Conservation (phyloP, 1,140 invertebrate genomes). For the Drosophila santomea region DNA sequence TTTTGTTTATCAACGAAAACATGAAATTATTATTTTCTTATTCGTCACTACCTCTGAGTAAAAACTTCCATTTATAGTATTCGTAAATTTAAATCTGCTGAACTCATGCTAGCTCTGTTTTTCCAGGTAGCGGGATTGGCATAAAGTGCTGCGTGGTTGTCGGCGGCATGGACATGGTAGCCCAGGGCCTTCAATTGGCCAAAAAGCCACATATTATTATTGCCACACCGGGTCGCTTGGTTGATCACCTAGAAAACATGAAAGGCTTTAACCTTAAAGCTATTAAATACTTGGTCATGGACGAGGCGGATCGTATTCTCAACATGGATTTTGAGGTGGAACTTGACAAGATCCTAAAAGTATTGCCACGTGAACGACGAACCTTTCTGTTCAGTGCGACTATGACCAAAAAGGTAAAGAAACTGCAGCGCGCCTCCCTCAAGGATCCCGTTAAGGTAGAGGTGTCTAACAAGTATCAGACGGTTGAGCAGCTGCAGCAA, state of each 20-base stretch:
- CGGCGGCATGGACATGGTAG: constrained; percentile 99
- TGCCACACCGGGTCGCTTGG: constrained; percentile 94
- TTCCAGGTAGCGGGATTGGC: constrained; percentile 91
- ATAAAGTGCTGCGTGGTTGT: constrained; percentile 98
- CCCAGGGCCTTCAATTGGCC: constrained; percentile 94
- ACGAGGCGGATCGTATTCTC: constrained; percentile 97
- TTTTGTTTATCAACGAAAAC: constrained; percentile 69
- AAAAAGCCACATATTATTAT: constrained; percentile 98
- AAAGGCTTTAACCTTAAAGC: constrained; percentile 96
- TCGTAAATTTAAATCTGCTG: too few relatives aligned
- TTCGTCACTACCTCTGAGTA: constrained; percentile 84
- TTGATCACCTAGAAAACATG: constrained; percentile 96
- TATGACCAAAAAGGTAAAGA: constrained; percentile 99
- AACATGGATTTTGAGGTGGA: constrained; percentile 99
- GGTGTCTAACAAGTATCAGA: constrained; percentile 98
- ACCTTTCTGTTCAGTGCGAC: constrained; percentile 98
- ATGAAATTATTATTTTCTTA: constrained; percentile 78
- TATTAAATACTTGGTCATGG: constrained; percentile 97
- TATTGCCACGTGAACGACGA: constrained; percentile 93
- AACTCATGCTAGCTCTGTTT: not conserved
- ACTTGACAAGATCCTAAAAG: constrained; percentile 97
- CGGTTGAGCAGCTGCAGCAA: constrained; percentile 98
- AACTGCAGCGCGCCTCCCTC: constrained; percentile 97
- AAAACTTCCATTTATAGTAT: not conserved
- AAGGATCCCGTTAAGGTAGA: constrained; percentile 97